Conservation (phyloP, 2,888 invertebrate genomes). For the Kuschelorhynchus macadamiae region DNA sequence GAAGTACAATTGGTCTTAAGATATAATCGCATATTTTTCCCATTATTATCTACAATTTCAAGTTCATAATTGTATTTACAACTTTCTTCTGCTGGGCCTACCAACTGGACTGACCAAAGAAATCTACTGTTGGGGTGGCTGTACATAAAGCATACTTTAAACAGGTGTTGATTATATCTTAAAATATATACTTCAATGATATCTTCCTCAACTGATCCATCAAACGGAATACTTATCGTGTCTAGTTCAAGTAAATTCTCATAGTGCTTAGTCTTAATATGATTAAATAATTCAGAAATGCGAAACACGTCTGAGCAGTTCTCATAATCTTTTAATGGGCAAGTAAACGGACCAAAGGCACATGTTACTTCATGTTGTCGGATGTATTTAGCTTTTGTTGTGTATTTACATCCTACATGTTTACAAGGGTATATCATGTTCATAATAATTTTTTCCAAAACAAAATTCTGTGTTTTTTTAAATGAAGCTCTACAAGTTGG, state of each 20-base stretch:
- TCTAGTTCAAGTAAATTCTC: constrained; percentile 60
- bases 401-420: constrained; percentile 57
- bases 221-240: constrained; percentile 52
- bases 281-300: constrained; percentile 64
- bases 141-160: constrained; percentile 59
- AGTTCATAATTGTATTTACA: constrained; percentile 60
- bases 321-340: constrained; percentile 55
- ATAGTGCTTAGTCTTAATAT: constrained; percentile 70
- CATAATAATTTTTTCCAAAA: constrained; percentile 60
- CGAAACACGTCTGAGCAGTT: constrained; percentile 42
- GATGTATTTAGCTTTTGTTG: constrained; percentile 53
- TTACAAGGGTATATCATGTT: constrained; percentile 62
- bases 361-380: constrained; percentile 56
- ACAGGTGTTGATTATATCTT: constrained; percentile 54
- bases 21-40: constrained; percentile 52
- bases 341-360: constrained; percentile 46
- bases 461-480: constrained; percentile 60
- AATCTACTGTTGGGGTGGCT: constrained; percentile 39
- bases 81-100: constrained; percentile 58
- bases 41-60: constrained; percentile 59
- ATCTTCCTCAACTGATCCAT: constrained; percentile 42
- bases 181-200: constrained; percentile 57
- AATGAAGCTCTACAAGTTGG: constrained; percentile 60
- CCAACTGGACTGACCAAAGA: constrained; percentile 60
- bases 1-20: constrained; percentile 52